Evolutionary conservation across 2,888 invertebrate species (phyloP), one percentile per base, ranked within the genome.

Genomic region (Brachynemurus nebulosus): DNA sequence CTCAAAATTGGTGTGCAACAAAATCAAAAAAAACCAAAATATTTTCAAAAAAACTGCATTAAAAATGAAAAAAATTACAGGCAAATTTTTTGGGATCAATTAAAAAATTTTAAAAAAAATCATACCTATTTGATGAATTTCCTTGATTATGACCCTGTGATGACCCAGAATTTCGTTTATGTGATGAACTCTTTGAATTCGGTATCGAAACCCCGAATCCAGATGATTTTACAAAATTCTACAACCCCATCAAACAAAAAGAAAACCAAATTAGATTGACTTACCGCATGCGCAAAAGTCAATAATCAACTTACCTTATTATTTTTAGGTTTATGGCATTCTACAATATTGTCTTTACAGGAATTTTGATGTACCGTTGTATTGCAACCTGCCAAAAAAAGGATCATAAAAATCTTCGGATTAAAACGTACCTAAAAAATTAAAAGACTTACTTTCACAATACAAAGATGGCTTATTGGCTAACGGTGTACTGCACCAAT

Each of bases 271-370:
- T 42, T 18, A 7, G 9, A 23, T 7, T 23, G 9, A 23, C 5
- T 27, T 2, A 9, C 3, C 2, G 4, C 12, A 14, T 35, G 12
- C 35, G 9, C n/a, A n/a, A n/a, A n/a, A n/a, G n/a, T n/a, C n/a
- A n/a, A n/a, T n/a, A n/a, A n/a, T n/a, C 44, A 46, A 56, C 58
- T 46, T 59, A 74, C 77, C 71, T 77, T 78, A 39, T 73, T 71
- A 42, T 70, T 63, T 65, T 77, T 83, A 41, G 78, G 75, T 61
- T 84, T 83, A 52, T 76, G 78, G 64, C 91, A 92, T 57, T 88
- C 86, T 42, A 78, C 68, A 51, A 88, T 80, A 67, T 86, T 85
- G 60, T 92, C 92, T 63, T 89, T 90, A 64, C 90, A 89, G 20
- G 80, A 76, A 60, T 80, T 81, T 59, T 90, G 85, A 64, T 90